phyloP scores from a whole-genome alignment of 1,140 invertebrate species.

The Caenorhabditis inopinata region DNA sequence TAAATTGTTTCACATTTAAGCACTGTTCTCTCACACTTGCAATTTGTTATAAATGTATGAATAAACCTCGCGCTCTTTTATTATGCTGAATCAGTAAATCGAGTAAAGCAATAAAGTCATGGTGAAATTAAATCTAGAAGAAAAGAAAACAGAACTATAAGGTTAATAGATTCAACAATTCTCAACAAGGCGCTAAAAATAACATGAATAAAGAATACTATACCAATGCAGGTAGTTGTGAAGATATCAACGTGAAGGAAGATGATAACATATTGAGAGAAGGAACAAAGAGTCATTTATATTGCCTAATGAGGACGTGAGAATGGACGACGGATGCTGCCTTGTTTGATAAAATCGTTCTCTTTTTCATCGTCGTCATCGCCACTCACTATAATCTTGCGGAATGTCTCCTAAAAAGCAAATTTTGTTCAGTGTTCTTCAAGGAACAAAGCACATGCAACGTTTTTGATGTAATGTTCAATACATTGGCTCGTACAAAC shows the following conservation, averaged over 20 bases:
- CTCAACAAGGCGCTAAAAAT: too few relatives aligned
- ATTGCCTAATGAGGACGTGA: constrained; percentile 1
- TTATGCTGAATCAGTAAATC: background rate
- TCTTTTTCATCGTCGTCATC: background rate
- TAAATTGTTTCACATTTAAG: background rate
- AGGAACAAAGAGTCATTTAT: too few relatives aligned
- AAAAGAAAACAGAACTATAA: background rate
- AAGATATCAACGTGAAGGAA: too few relatives aligned
- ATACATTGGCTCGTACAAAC: too few relatives aligned
- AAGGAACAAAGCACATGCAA: too few relatives aligned
- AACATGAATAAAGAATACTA: too few relatives aligned
- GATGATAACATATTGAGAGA: too few relatives aligned
- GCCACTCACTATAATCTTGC: background rate
- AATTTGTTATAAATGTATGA: background rate
- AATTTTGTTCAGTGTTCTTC: too few relatives aligned
- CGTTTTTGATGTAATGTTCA: too few relatives aligned
- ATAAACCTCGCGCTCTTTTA: constrained; percentile 27
- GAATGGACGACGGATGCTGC: constrained; percentile 3
- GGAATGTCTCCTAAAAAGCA: constrained; percentile 22
- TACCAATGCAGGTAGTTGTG: too few relatives aligned
- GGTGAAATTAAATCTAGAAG: background rate
- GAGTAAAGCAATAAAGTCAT: constrained; percentile 8
- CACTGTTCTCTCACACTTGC: background rate
- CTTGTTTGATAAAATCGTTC: background rate
- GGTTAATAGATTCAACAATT: too few relatives aligned